Evolutionary conservation across 2,888 invertebrate genomes (phyloP), one percentile per base, ranked within the genome.

Genomic region (Pseudoips prasinana): DNA sequence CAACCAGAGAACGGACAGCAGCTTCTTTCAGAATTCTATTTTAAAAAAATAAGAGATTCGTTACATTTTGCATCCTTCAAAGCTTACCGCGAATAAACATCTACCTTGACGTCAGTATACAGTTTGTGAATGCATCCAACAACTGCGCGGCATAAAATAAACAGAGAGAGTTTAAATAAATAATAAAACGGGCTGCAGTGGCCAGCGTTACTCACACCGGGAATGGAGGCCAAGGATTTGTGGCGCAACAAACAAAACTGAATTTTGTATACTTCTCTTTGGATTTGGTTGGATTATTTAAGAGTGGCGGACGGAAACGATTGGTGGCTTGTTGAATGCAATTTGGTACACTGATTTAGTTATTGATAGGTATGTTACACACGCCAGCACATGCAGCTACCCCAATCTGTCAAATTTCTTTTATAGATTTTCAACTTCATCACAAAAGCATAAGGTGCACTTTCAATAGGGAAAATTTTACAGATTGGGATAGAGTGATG

Each of bases 211-310:
- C 38, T 55, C 45, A 46, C 56, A 42, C 42, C 18, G 29, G 39
- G 49, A 67, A 69, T 61, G 50, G 49, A 37, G 57, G 62, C 65
- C 63, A 62, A 65, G 67, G 64, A 71, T 72, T 72, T 64, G 64
- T 59, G 59, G 59, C 60, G 50, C 57, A 54, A 51, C 57, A 54
- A 36, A 33, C 42, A 37, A 22, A 7, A 1, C 3, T 51, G 36
- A 41, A 56, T 46, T n/a, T 37, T 42, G 58, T 19, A 50, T 35
- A 20, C 7, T 30, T 39, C 35, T 44, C 43, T 44, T 39, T 41
- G 14, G 14, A 43, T 44, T 39, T 41, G 14, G 14, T 14, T 5
- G 14, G 14, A 3, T 14, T 14, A 14, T 14, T 14, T 14, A 14
- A 5, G 14, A 14, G 14, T 5, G 14, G 5, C 14, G 14, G 14